A percentile compares a stretch with the other conserved stretches of the same genome.
phyloP scores from a whole-genome alignment of 2,113 vertebrate genomes.

The Carassius carassius region DNA sequence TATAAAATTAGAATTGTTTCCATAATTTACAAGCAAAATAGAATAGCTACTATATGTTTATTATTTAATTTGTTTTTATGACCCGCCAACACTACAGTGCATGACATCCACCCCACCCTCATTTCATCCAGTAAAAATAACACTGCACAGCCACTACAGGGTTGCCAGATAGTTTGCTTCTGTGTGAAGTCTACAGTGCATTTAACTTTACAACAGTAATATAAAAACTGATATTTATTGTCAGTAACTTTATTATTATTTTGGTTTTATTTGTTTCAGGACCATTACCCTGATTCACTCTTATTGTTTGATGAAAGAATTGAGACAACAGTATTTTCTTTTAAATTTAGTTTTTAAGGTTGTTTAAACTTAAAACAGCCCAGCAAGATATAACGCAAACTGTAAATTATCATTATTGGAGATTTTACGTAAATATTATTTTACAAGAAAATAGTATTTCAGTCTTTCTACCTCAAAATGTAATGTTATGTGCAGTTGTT shows the following conservation, averaged over 20 bases:
- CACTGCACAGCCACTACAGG: conserved; percentile 27
- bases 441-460: not conserved
- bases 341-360: not conserved
- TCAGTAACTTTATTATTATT: not conserved
- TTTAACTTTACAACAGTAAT: not conserved
- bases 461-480: not conserved
- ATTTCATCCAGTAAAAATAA: conserved; percentile 68
- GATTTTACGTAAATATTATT: too few species aligned
- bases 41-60: not conserved
- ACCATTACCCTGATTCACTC: not conserved
- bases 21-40: not conserved
- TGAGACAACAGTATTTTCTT: not conserved
- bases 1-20: not conserved
- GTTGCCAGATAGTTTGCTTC: conserved; percentile 14
- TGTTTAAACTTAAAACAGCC: not conserved
- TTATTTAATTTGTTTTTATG: not conserved
- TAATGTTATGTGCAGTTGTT: too few species aligned
- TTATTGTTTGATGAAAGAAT: not conserved
- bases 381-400: not conserved
- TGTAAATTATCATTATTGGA: not conserved
- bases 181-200: not conserved
- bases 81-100: too few species aligned
- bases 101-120: not conserved
- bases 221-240: not conserved
- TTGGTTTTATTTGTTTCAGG: not conserved